Base-by-base conservation (phyloP, 2,797 vertebrate genomes). In the Sparus aurata region DNA sequence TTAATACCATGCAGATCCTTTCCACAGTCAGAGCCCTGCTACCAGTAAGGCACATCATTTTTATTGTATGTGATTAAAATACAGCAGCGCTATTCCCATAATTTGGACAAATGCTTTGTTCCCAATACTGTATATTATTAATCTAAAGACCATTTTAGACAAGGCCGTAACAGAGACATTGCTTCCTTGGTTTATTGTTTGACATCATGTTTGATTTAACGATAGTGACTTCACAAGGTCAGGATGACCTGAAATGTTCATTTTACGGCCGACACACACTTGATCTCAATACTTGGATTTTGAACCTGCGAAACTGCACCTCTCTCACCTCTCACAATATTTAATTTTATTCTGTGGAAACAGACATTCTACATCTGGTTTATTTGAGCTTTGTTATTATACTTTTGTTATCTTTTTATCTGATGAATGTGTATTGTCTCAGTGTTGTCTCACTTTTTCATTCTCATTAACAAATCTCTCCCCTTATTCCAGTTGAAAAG, bases 401-500 rank as follows among this genome's bases (percentile, higher is more conserved):
- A 4, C 34, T 41, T 49, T 23, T 25, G 11, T 41, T 16, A 52
- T 17, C 18, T 59, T 27, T 18, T 59, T 41, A n/a, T 50, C 13
- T 3, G 20, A 2, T 61, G 53, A 2, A 5, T 0, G 2, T 50
- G 55, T 67, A 12, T 62, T 45, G 16, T 66, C 15, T 11, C 9
- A 64, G 23, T 65, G 11, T 61, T 30, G n/a, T n/a, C n/a, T n/a
- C n/a, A 11, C 4, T 49, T 54, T 55, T 47, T 7, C 16, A 54
- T 20, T 52, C 8, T 67, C 17, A 66, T 12, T 20, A 11, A 50
- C 18, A 16, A 1, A 9, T 34, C 11, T 27, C 12, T 58, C 8
- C 68, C 0, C 80, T 1, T 18, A n/a, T 64, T 9, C 12, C 89
- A 99, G 98, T 79, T 99, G 82, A 99, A 98, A 94, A 99, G 98